Conservation (phyloP, 1,140 invertebrate species). For the Drosophila malerkotliana region DNA sequence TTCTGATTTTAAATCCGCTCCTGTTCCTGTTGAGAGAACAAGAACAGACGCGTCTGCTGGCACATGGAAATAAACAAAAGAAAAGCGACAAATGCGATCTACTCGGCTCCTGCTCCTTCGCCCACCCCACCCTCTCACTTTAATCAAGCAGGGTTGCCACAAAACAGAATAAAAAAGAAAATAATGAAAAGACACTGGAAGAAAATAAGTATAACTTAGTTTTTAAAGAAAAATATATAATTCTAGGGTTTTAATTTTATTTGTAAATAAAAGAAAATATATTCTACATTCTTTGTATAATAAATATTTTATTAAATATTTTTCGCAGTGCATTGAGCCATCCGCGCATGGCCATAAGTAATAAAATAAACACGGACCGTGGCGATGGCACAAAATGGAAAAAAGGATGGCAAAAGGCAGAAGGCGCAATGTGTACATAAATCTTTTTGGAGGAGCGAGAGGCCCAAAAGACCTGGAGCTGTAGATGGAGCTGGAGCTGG, state of each 20-base stretch:
- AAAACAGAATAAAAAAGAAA: constrained; percentile 3
- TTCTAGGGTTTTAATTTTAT: no score
- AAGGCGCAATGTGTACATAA: constrained; percentile 58
- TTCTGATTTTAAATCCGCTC: constrained; percentile 1
- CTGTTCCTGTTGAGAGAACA: constrained; percentile 15
- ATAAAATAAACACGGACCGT: constrained; percentile 67
- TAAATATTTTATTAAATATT: neutral
- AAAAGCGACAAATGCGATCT: constrained; percentile 64
- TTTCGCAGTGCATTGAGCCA: constrained; percentile 14
- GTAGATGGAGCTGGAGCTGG: constrained; percentile 26
- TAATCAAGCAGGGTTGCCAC: constrained; percentile 49
- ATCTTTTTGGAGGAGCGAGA: constrained; percentile 38
- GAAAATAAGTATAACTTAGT: neutral
- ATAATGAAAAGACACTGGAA: constrained; percentile 3
- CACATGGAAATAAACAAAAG: constrained; percentile 60
- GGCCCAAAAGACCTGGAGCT: constrained; percentile 10
- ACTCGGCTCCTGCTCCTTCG: constrained; percentile 1
- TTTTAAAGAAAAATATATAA: neutral
- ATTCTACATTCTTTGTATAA: no score
- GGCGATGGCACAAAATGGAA: constrained; percentile 54
- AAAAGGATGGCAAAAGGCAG: constrained; percentile 54
- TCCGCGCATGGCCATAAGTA: constrained; percentile 57
- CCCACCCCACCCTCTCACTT: constrained; percentile 32
- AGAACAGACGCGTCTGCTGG: constrained; percentile 18
- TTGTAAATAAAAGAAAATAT: no score